Evolutionary conservation across 2,113 vertebrate genomes (phyloP), one percentile per base, ranked within the genome.

Genomic region (Malurus elegans): DNA sequence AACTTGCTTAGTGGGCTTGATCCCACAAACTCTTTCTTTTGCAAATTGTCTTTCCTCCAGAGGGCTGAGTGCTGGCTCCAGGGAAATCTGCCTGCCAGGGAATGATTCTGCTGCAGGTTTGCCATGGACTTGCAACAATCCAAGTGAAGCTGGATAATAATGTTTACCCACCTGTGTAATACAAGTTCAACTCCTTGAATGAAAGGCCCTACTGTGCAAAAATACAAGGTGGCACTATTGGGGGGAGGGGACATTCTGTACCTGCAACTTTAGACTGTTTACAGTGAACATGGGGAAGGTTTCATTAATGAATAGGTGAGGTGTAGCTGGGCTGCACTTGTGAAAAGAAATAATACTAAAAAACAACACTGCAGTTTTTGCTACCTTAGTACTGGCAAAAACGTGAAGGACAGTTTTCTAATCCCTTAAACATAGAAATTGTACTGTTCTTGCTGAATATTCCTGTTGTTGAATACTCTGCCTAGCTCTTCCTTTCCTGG

Each of bases 131-230:
- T 40, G 11, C 47, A 79, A 62, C 72, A 14, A 78, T 92, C 65
- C 86, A 31, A 34, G 38, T 80, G 85, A 54, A 85, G 66, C 13
- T 48, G 83, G 88, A 81, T 91, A 94, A 95, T 85, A 78, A 80
- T 91, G 90, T 93, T 97, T 94, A 92, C 79, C 47, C 90, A 85
- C 90, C 93, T 96, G 97, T 87, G 88, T 70, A 91, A 92, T 90
- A 44, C 66, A 80, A 62, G 65, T 91, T 83, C 74, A 71, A 74
- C 36, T 44, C 32, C 81, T 66, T 15, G 48, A 81, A 92, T 94
- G 96, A 96, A 95, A 96, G 81, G 93, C 81, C 26, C 47, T 31
- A 71, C 80, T 97, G 86, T 96, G 89, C 38, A 28, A 36, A 87
- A 96, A 67, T 36, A 88, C 58, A 53, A 73, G 47, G 83, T 50